Evolutionary conservation across 2,797 vertebrate genomes (phyloP).

Genomic region (Lophotriccus pileatus): DNA sequence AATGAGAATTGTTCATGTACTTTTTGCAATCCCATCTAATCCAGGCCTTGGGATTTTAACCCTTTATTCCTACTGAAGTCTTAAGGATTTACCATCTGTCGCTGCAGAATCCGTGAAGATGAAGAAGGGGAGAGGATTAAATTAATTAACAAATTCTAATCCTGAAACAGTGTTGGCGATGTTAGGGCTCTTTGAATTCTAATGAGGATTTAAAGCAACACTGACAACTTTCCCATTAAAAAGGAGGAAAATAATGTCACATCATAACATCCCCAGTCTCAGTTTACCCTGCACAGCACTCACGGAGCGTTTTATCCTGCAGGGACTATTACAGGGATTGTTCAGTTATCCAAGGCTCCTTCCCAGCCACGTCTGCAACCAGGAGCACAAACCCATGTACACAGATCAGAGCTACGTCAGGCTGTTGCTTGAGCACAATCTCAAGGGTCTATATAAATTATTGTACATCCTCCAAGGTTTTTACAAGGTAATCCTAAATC

Average conservation of each 20-base stretch:
- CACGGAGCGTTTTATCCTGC: fast-evolving
- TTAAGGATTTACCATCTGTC: constrained; percentile 50
- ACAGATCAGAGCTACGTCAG: not conserved
- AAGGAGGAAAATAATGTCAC: not conserved
- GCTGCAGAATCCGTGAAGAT: not conserved
- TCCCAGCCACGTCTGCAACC: not conserved
- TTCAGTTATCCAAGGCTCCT: not conserved
- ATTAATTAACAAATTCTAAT: constrained; percentile 61
- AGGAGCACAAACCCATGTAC: not conserved
- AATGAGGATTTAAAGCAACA: constrained; percentile 25
- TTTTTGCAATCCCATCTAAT: constrained; percentile 33
- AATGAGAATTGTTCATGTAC: not conserved
- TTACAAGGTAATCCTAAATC: not conserved
- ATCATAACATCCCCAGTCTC: not conserved
- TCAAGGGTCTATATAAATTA: not conserved
- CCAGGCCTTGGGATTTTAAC: constrained; percentile 59
- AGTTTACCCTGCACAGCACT: not conserved
- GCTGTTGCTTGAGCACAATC: not conserved
- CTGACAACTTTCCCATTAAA: not conserved
- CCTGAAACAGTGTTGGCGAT: not conserved
- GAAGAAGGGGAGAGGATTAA: constrained; percentile 54
- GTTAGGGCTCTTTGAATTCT: constrained; percentile 41
- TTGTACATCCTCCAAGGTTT: not conserved
- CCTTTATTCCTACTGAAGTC: constrained; percentile 29
- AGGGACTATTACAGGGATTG: not conserved